Percentiles rank a stretch among this genome's conserved stretches.
These are phyloP conservation scores for Mus caroli DNA, from an alignment of 2,797 vertebrate genomes.

Conservation along the genomic window DNA sequence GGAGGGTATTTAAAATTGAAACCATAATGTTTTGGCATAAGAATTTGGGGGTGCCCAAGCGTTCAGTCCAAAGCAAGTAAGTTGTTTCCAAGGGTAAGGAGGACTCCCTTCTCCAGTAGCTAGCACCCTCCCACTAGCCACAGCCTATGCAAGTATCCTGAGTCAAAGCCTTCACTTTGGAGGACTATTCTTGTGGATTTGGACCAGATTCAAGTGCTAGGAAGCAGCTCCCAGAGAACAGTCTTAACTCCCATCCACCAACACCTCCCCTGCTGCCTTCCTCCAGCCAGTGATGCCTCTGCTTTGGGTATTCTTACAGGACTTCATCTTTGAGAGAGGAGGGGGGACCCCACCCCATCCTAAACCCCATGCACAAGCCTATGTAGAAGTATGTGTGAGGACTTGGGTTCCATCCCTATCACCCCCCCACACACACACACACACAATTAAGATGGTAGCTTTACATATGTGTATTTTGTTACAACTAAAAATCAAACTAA, in stretches of 20 bases:
- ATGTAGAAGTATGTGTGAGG: background rate
- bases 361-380: background rate
- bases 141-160: background rate
- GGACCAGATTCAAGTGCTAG: background rate
- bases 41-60: background rate
- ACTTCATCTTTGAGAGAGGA: background rate
- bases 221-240: background rate
- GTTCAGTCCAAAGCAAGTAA: background rate
- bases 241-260: background rate
- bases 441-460: constrained; percentile 8
- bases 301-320: constrained; percentile 30
- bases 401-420: background rate
- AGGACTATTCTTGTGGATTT: background rate
- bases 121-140: background rate
- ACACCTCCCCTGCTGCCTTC: background rate
- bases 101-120: background rate
- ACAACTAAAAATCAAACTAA: constrained; percentile 16
- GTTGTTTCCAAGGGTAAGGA: background rate
- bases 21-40: background rate
- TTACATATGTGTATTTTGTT: constrained; percentile 11
- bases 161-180: background rate
- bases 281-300: constrained; percentile 24
- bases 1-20: background rate
- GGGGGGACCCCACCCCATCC: background rate
- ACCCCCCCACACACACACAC: background rate